Percentiles rank a stretch among this genome's conserved stretches.
These are phyloP conservation scores for Rugalucina vietnamica DNA, from an alignment of 2,888 invertebrate species.

Conservation along the genomic window DNA sequence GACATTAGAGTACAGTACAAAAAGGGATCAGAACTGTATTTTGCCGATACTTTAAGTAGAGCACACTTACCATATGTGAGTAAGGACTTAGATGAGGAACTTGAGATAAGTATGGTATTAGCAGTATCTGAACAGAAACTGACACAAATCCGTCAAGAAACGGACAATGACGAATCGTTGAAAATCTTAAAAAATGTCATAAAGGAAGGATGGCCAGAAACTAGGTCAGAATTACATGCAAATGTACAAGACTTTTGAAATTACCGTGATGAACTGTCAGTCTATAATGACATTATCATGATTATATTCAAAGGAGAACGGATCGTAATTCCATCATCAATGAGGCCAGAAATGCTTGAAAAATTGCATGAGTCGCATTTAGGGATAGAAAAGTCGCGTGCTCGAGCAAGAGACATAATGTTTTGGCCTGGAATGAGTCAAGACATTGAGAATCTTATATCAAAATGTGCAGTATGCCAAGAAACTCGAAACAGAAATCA, in stretches of 20 bases:
- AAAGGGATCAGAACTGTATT: constrained; percentile 45
- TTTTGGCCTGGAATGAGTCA: constrained; percentile 57
- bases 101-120: neutral
- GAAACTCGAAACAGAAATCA: constrained; percentile 26
- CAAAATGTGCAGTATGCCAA: constrained; percentile 45
- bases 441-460: constrained; percentile 49
- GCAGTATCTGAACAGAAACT: constrained; percentile 13
- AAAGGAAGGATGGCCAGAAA: constrained; percentile 29
- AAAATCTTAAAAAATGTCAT: constrained; percentile 24
- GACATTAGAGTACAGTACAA: constrained; percentile 40
- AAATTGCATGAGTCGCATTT: constrained; percentile 28
- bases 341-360: constrained; percentile 27
- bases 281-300: constrained; percentile 31
- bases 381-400: constrained; percentile 15
- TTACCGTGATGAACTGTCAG: constrained; percentile 36
- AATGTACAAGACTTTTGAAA: constrained; percentile 35
- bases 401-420: constrained; percentile 24
- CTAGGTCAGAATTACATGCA: constrained; percentile 10
- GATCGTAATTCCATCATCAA: constrained; percentile 39
- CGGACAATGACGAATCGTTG: constrained; percentile 21
- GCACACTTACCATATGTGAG: neutral
- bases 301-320: constrained; percentile 30
- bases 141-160: constrained; percentile 27
- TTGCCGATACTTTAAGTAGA: constrained; percentile 38
- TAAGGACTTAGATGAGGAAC: neutral